These are phyloP conservation scores for Helicoverpa assulta DNA, from an alignment of 2,888 invertebrate genomes.

Conservation along the genomic window DNA sequence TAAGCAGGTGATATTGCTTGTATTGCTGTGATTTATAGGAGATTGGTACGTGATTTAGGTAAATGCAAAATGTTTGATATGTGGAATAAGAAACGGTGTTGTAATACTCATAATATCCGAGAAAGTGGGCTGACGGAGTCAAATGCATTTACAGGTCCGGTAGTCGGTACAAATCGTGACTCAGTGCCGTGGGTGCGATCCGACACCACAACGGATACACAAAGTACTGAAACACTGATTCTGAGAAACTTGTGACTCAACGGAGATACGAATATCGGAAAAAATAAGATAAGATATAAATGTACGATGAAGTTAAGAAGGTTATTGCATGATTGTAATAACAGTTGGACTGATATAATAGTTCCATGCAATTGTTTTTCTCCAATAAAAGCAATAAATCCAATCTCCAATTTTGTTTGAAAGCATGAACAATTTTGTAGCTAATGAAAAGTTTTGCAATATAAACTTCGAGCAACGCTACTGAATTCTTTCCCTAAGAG, in stretches of 20 bases:
- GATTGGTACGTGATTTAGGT: not conserved
- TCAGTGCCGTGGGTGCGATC: conserved; percentile 70
- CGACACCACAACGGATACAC: conserved; percentile 50
- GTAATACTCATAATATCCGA: conserved; percentile 54
- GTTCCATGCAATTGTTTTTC: conserved; percentile 26
- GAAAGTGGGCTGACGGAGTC: conserved; percentile 61
- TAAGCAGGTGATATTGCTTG: not conserved
- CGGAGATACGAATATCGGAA: conserved; percentile 20
- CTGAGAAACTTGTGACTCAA: conserved; percentile 60
- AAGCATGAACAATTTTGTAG: conserved; percentile 9
- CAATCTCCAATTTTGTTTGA: conserved; percentile 8
- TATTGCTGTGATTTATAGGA: not conserved
- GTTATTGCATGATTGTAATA: conserved; percentile 20
- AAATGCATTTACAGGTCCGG: conserved; percentile 58
- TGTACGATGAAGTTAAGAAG: conserved; percentile 6
- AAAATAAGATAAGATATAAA: conserved; percentile 27
- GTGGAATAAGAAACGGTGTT: conserved; percentile 29
- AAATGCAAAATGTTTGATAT: conserved; percentile 10
- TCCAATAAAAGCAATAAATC: conserved; percentile 21
- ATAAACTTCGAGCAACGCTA: not conserved
- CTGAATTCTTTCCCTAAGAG: conserved; percentile 9
- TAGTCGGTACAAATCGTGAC: conserved; percentile 66
- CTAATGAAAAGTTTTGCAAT: not conserved
- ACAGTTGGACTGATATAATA: conserved; percentile 19
- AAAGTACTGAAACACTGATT: conserved; percentile 50